These are phyloP conservation scores for Pemphigus obesinymphae DNA, from an alignment of 1,140 invertebrate genomes.

Conservation along the genomic window DNA sequence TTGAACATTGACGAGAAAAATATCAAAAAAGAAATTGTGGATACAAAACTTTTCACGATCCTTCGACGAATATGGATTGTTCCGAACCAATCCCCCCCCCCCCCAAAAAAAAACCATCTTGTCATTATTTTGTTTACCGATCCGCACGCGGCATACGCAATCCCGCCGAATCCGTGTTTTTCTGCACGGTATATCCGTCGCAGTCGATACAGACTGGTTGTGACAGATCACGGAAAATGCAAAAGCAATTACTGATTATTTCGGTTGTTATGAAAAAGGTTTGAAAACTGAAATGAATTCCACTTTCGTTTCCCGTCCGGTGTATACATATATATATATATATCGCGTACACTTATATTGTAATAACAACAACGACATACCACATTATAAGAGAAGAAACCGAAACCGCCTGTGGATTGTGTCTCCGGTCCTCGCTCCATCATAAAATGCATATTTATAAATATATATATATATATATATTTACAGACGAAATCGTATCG, in stretches of 20 bases:
- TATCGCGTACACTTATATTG: too few species aligned
- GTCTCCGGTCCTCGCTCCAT: background rate
- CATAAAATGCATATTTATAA: background rate
- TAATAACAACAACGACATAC: background rate
- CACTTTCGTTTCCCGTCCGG: constrained; percentile 35
- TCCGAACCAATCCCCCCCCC: too few species aligned
- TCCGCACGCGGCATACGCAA: constrained; percentile 12
- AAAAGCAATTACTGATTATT: constrained; percentile 35
- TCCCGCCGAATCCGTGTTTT: constrained; percentile 22
- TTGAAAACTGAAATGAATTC: constrained; percentile 32
- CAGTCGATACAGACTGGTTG: too few species aligned
- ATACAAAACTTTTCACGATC: too few species aligned
- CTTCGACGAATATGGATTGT: too few species aligned
- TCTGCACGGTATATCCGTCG: too few species aligned
- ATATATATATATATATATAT: background rate
- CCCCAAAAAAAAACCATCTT: too few species aligned
- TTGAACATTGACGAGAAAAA: too few species aligned
- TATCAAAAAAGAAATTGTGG: too few species aligned
- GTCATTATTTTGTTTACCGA: constrained; percentile 24
- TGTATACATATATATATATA: background rate
- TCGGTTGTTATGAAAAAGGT: constrained; percentile 33
- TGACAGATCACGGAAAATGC: background rate
- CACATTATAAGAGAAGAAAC: constrained; percentile 27
- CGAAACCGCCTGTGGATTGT: background rate
- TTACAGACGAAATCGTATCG: background rate